A percentile compares a stretch with the other conserved stretches of the same genome.
phyloP scores from a whole-genome alignment of 2,888 invertebrate genomes.

The Pammene fasciana region DNA sequence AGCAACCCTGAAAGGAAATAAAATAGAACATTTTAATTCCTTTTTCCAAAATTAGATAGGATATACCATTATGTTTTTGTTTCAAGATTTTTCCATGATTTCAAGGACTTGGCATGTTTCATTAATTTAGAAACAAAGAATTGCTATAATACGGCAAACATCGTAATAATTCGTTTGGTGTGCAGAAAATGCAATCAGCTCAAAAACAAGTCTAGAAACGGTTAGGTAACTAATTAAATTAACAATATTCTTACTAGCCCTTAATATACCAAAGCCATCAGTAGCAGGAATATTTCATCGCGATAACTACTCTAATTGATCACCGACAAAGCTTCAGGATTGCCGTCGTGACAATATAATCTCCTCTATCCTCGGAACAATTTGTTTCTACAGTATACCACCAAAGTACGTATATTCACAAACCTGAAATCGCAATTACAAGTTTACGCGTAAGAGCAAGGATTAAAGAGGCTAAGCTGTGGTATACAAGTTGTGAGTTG shows the following conservation, averaged over 20 bases:
- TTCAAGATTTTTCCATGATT: too few species aligned
- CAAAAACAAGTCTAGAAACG: too few species aligned
- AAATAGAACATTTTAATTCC: not conserved
- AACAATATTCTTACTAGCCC: not conserved
- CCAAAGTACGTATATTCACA: not conserved
- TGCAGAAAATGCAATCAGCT: too few species aligned
- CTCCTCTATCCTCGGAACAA: constrained; percentile 50
- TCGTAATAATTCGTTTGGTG: too few species aligned
- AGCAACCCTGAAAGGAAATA: constrained; percentile 65
- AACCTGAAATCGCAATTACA: not conserved
- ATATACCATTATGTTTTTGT: too few species aligned
- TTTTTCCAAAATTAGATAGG: too few species aligned
- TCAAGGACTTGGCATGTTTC: too few species aligned
- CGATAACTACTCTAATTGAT: constrained; percentile 29
- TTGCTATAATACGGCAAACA: too few species aligned
- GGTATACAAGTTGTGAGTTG: not conserved
- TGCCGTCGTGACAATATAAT: constrained; percentile 48
- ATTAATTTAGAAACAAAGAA: too few species aligned
- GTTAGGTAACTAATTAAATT: not conserved
- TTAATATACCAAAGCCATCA: not conserved
- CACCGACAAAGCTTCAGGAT: constrained; percentile 25
- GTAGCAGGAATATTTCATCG: constrained; percentile 18
- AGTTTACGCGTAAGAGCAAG: not conserved
- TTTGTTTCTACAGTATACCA: constrained; percentile 55
- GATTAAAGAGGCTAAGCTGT: not conserved